Percentiles rank a stretch among this genome's conserved stretches.
Evolutionary conservation across 2,797 vertebrate species (phyloP).

Genomic region (Argya squamiceps): DNA sequence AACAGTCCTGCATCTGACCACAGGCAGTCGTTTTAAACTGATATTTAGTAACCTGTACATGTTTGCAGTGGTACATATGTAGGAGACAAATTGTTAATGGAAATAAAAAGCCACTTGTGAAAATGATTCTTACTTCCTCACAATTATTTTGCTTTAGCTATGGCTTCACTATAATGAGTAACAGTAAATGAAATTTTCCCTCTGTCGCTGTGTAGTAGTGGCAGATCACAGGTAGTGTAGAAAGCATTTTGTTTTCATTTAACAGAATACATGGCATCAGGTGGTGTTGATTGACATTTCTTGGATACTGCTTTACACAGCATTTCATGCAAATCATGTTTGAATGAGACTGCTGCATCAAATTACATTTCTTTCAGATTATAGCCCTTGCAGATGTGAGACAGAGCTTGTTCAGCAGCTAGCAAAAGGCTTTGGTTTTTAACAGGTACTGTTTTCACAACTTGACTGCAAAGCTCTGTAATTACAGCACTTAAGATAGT

Average conservation of each 20-base stretch:
- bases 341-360: conserved; percentile 81
- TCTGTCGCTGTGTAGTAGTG: not conserved
- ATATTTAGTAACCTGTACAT: not conserved
- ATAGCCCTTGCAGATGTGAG: conserved; percentile 73
- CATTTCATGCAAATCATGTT: conserved; percentile 88
- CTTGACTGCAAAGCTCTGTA: conserved; percentile 67
- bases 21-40: not conserved
- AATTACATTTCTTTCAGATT: conserved; percentile 81
- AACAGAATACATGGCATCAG: conserved; percentile 77
- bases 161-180: conserved; percentile 38
- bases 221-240: conserved; percentile 25
- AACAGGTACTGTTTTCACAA: conserved; percentile 64
- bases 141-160: conserved; percentile 49
- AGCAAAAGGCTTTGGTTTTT: conserved; percentile 59
- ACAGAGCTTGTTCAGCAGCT: conserved; percentile 47
- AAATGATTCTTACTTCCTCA: not conserved
- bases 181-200: conserved; percentile 55
- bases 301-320: conserved; percentile 79
- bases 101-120: not conserved
- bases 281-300: conserved; percentile 82
- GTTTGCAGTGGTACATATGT: not conserved
- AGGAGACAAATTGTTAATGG: not conserved
- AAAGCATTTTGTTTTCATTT: conserved; percentile 53
- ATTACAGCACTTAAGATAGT: conserved; percentile 73
- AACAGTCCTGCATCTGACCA: not conserved